Base-by-base conservation (phyloP, 2,888 invertebrate species). In the Andrena dorsata region DNA sequence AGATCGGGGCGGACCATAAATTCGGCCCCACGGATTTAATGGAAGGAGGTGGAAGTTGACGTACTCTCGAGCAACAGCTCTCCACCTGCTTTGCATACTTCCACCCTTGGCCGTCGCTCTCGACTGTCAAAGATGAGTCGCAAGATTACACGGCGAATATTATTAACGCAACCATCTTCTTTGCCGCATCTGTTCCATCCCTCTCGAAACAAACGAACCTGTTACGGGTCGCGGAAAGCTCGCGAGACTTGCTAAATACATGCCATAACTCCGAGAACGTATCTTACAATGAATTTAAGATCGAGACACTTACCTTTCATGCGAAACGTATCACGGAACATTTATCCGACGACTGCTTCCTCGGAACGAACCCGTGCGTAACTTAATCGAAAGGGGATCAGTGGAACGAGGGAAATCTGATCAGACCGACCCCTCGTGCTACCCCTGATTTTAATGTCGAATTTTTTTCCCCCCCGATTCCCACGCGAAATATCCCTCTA, bases 331-430 rank as follows among this genome's bases (percentile, higher is more conserved):
- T 32, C 13, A 30, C 32, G 20, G 30, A 20, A 64, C 68, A 30
- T 56, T 35, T 32, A 28, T 28, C 10, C 30, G 58, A 13, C 23
- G 32, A 10, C 23, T 56, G 23, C 58, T 47, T 35, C 32, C 3
- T 28, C n/a, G 1, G 13, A 32, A 13, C 41, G 63, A 28, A 10
- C 10, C 35, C 1, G 20, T 47, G 23, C 30, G 10, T 6, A 20
- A 30, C 35, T 74, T 49, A 32, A 82, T 76, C 41, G 58, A 81
- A 49, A 56, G 49, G 58, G 81, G 80, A 80, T 81, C 73, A 26
- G 26, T 10, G 30, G 13, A 60, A 64, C 30, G 41, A 7, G 23
- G 10, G 41, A 10, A 63, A 80, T 56, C 66, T 47, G 64, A 75
- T 82, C 66, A 28, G 16, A n/a, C 23, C 58, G 23, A 73, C 30